Conservation (phyloP, 2,797 vertebrate species). For the Bradypus variegatus region DNA sequence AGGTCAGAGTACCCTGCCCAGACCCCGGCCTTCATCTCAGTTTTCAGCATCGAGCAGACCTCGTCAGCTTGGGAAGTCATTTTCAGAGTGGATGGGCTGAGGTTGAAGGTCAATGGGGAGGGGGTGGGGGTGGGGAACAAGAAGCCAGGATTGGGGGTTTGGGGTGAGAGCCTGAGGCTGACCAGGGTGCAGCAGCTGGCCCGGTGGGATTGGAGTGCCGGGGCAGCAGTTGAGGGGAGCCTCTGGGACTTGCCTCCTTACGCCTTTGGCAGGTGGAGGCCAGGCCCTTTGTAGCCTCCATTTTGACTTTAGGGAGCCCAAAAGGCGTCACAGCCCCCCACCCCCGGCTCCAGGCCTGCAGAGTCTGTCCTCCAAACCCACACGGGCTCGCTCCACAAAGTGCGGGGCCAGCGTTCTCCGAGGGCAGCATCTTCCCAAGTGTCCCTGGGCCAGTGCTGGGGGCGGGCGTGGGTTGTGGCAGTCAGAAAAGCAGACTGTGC, state of each 20-base stretch:
- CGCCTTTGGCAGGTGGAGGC: not conserved
- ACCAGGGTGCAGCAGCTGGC: not conserved
- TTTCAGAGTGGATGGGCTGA: not conserved
- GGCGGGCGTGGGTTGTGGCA: not conserved
- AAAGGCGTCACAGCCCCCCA: not conserved
- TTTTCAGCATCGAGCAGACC: not conserved
- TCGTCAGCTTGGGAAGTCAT: not conserved
- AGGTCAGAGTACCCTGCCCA: not conserved
- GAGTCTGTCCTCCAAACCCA: not conserved
- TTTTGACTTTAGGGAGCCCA: not conserved
- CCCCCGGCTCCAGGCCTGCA: not conserved
- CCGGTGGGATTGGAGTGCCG: too few relatives aligned
- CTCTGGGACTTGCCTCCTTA: not conserved
- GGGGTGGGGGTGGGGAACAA: not conserved
- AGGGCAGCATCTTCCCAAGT: not conserved
- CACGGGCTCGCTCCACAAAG: not conserved
- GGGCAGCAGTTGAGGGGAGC: not conserved
- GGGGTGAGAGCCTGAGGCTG: not conserved
- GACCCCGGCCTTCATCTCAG: not conserved
- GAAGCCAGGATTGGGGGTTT: not conserved
- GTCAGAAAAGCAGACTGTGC: not conserved
- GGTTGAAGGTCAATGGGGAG: not conserved
- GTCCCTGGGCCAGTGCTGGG: not conserved
- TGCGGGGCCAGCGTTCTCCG: not conserved
- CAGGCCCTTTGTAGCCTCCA: not conserved